Conservation (phyloP, 1,140 invertebrate species). For the Cylas formicarius region DNA sequence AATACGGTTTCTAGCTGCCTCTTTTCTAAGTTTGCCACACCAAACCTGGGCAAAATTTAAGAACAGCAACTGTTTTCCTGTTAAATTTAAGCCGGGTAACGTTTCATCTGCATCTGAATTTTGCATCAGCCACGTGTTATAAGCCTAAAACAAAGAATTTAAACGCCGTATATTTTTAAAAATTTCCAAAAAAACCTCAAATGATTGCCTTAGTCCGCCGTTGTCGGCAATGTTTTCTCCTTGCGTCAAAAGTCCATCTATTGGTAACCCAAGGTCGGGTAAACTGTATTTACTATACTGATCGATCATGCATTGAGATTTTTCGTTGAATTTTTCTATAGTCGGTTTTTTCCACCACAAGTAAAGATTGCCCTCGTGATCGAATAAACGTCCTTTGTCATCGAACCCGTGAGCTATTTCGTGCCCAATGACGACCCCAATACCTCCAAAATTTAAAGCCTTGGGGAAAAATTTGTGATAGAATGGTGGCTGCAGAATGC, state of each 20-base stretch:
- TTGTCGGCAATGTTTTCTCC: slow-evolving; percentile 89
- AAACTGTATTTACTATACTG: slow-evolving; percentile 64
- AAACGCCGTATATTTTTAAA: slow-evolving; percentile 3
- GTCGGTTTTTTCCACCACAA: slow-evolving; percentile 70
- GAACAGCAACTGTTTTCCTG: slow-evolving; percentile 70
- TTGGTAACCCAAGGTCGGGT: slow-evolving; percentile 49
- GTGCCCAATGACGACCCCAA: slow-evolving; percentile 62
- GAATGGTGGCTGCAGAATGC: slow-evolving; percentile 85
- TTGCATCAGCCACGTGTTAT: slow-evolving; percentile 51
- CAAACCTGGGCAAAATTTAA: slow-evolving; percentile 69
- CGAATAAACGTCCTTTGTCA: slow-evolving; percentile 59
- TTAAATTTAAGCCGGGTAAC: slow-evolving; percentile 65
- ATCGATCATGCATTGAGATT: slow-evolving; percentile 75
- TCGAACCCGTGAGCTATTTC: slow-evolving; percentile 65
- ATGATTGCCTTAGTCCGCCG: slow-evolving; percentile 79
- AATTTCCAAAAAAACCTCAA: slow-evolving; percentile 45
- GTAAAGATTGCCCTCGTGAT: slow-evolving; percentile 61
- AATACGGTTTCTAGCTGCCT: slow-evolving; percentile 68
- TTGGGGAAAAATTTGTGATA: slow-evolving; percentile 75
- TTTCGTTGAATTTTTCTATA: slow-evolving; percentile 55
- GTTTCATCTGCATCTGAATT: slow-evolving; percentile 50
- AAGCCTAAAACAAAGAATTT: slow-evolving; percentile 46
- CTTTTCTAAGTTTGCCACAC: slow-evolving; percentile 70
- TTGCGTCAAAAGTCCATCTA: slow-evolving; percentile 57
- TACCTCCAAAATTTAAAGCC: slow-evolving; percentile 70